Base-by-base conservation (phyloP, 2,888 invertebrate genomes). In the Lordiphosa fenestrarum region DNA sequence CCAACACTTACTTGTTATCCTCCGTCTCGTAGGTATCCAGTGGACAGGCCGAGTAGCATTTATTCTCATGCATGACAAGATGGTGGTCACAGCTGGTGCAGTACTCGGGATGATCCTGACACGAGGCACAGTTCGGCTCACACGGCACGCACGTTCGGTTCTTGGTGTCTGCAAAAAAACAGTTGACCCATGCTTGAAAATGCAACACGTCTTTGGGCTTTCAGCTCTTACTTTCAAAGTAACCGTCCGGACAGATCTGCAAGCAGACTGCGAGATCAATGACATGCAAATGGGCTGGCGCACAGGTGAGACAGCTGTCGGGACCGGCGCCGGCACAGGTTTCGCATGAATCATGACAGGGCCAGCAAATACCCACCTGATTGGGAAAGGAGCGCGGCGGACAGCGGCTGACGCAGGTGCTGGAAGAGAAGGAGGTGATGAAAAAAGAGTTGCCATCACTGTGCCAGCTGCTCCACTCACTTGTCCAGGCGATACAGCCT, bases 31-130 rank as follows among this genome's bases (percentile, higher is more conserved):
- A 96, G 40, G 94, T 95, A 70, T 94, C 93, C 12, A 92, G 87
- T 0, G 96, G 96, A 89, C 97, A 97, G 0, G 95, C 93, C 5
- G 96, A 94, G 74, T 95, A 91, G 89, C 97, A 97, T 78, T 94
- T 94, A 81, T 94, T 94, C 68, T 94, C 93, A 86, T 94, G 93
- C 84, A 96, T 92, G 48, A 96, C 94, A 66, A 97, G 91, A 86
- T 96, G 95, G 88, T 96, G 96, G 82, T 96, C 96, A 88, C 97
- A 97, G 71, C 95, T 95, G 38, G 94, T 95, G 85, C 97, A 97
- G 69, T 93, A 93, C 76, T 95, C 94, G 4, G 95, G 94, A 67
- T 94, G 92, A 73, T 95, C 95, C 72, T 95, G 94, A 84, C 96
- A 96, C 59, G 95, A 95, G 23, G 94, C 94, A 86, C 97, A 96